Evolutionary conservation across 2,113 vertebrate species (phyloP).

Genomic region (Haliaeetus leucogaster): DNA sequence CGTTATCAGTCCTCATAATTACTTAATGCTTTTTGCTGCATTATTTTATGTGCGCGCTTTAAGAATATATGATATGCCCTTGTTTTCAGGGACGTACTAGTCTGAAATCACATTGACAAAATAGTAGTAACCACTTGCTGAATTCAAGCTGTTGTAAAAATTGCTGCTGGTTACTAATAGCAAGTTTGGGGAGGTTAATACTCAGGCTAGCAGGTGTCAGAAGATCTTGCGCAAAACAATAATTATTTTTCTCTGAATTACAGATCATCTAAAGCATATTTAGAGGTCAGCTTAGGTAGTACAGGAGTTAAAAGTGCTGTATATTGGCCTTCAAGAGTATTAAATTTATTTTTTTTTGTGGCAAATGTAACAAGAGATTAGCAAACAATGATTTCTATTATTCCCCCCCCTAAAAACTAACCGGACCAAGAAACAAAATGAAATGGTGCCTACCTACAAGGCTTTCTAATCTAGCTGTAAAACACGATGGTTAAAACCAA

Average conservation of each 20-base stretch:
- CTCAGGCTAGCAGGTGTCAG: background rate
- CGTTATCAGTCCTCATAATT: background rate
- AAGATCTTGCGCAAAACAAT: background rate
- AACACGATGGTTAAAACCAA: too few relatives aligned
- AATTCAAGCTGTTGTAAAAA: background rate
- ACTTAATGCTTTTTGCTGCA: background rate
- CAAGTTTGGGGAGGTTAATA: background rate
- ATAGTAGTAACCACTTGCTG: rapidly evolving
- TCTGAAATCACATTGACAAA: background rate
- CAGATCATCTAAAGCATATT: background rate
- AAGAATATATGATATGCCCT: background rate
- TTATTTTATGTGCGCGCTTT: background rate
- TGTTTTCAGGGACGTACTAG: rapidly evolving
- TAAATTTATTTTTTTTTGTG: background rate
- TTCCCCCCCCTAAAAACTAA: too few relatives aligned
- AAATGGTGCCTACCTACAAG: too few relatives aligned
- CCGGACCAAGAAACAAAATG: too few relatives aligned
- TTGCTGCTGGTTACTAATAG: background rate
- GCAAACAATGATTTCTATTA: background rate
- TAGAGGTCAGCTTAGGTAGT: background rate
- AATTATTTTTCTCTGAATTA: background rate
- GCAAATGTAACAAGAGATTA: background rate
- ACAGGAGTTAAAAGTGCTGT: background rate
- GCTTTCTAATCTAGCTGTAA: too few relatives aligned
- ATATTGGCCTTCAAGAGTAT: background rate